phyloP scores from a whole-genome alignment of 1,140 invertebrate species.

The Lasioglossum albipes region DNA sequence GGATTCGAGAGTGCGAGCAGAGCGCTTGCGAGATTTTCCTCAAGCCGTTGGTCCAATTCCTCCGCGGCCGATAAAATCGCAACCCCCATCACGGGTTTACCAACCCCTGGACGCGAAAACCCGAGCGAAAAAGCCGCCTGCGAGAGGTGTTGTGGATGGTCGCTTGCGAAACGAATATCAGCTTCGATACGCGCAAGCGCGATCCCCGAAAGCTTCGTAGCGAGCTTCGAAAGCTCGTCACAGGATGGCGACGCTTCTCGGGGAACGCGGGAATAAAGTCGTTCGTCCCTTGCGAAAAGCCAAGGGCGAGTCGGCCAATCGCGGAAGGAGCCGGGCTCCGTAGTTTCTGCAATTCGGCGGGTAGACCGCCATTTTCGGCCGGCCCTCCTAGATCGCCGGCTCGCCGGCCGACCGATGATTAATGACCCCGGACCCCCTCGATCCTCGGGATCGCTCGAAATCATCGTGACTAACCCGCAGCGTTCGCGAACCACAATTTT shows the following conservation, averaged over 20 bases:
- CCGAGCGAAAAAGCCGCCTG: neutral
- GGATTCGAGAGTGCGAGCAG: conserved; percentile 47
- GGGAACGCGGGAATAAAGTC: conserved; percentile 15
- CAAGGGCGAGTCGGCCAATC: conserved; percentile 61
- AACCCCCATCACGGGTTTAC: conserved; percentile 58
- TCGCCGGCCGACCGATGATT: conserved; percentile 30
- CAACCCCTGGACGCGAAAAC: conserved; percentile 54
- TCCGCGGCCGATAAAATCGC: conserved; percentile 75
- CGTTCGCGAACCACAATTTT: too few relatives aligned
- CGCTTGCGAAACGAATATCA: conserved; percentile 40
- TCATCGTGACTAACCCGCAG: neutral
- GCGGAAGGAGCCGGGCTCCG: conserved; percentile 25
- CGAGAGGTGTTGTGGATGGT: conserved; percentile 33
- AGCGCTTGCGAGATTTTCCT: conserved; percentile 67
- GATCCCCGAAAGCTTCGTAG: conserved; percentile 1
- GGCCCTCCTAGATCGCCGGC: conserved; percentile 28
- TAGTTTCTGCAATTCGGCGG: conserved; percentile 52
- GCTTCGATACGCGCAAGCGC: conserved; percentile 48
- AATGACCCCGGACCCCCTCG: neutral
- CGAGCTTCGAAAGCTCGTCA: conserved; percentile 57
- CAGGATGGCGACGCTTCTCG: conserved; percentile 72
- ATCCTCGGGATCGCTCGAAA: neutral
- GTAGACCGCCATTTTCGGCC: conserved; percentile 59
- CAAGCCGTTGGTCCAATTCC: conserved; percentile 56
- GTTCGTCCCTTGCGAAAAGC: conserved; percentile 45